phyloP scores from a whole-genome alignment of 1,140 invertebrate genomes.

The Linepithema humile region DNA sequence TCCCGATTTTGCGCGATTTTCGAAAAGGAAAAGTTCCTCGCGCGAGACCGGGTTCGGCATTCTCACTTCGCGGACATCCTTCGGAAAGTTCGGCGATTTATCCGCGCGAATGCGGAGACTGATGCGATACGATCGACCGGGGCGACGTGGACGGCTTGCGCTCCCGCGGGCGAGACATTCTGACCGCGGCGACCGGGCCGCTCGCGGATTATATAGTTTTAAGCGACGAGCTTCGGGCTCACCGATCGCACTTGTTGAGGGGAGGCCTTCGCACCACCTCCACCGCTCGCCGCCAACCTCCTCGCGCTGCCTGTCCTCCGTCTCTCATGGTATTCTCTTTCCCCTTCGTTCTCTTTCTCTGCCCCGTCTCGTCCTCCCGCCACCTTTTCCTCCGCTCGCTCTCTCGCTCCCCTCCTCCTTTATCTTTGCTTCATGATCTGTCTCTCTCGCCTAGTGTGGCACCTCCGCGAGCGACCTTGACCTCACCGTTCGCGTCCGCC shows the following conservation, averaged over 20 bases:
- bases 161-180: slow-evolving; percentile 8
- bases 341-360: slow-evolving; percentile 58
- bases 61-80: no score
- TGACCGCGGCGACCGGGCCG: slow-evolving; percentile 50
- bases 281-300: slow-evolving; percentile 41
- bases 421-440: slow-evolving; percentile 67
- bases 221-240: slow-evolving; percentile 65
- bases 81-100: no score
- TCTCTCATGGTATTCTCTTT: slow-evolving; percentile 54
- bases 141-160: no score
- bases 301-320: slow-evolving; percentile 36
- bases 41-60: no score
- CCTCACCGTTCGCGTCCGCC: slow-evolving; percentile 80
- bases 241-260: slow-evolving; percentile 80
- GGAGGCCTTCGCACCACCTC: slow-evolving; percentile 62
- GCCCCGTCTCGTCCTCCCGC: slow-evolving; percentile 35
- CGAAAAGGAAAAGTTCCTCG: no score
- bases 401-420: slow-evolving; percentile 40
- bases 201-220: slow-evolving; percentile 64
- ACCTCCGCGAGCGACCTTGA: slow-evolving; percentile 78
- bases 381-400: slow-evolving; percentile 22
- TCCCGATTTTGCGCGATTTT: no score
- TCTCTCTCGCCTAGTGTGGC: slow-evolving; percentile 60
- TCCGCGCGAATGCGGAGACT: no score
- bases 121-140: no score